Base-by-base conservation (phyloP, 1,140 invertebrate species). In the Drosophila tani region DNA sequence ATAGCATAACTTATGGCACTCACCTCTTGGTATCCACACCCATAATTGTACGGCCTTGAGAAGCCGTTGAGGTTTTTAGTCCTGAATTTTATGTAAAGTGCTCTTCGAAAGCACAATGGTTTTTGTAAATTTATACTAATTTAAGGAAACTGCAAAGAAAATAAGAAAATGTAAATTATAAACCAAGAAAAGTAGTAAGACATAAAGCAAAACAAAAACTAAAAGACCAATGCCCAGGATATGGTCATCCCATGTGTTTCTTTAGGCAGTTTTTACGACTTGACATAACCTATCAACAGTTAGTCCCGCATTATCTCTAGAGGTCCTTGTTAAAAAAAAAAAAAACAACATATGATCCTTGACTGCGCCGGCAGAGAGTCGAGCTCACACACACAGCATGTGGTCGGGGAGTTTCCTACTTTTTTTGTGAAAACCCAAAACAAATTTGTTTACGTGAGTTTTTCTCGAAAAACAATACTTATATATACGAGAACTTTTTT, bases 41-140 rank as follows among this genome's bases (percentile, higher is more conserved):
- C 88, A 91, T 91, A 85, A 88, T 91, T 88, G 74, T 67, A 88
- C 88, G 88, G 88, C 88, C 70, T 73, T 57, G 38, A 65, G n/a
- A 49, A 77, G 88, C 88, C 88, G 88, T 77, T 77, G 49, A 55
- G 55, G 46, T 57, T 66, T 47, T 50, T 65, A 55, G 19, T 62
- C 40, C 38, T 50, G 58, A 69, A 68, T 45, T 15, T 47, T 49
- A 32, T 24, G 11, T 32, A 35, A 21, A 67, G 55, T 68, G 80
- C 76, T 74, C 15, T 19, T 35, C 15, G 29, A 43, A 79, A 55
- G 75, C 76, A 87, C 66, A 57, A 51, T 53, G 41, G 17, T 63
- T 41, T 49, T 55, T 15, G 12, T 40, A 19, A 69, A 38, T 41
- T 49, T 49, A 64, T 57, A 64, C 15, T 58, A 35, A 53, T 63